These are phyloP conservation scores for Sapajus apella DNA, from an alignment of 2,113 vertebrate species.

Conservation along the genomic window DNA sequence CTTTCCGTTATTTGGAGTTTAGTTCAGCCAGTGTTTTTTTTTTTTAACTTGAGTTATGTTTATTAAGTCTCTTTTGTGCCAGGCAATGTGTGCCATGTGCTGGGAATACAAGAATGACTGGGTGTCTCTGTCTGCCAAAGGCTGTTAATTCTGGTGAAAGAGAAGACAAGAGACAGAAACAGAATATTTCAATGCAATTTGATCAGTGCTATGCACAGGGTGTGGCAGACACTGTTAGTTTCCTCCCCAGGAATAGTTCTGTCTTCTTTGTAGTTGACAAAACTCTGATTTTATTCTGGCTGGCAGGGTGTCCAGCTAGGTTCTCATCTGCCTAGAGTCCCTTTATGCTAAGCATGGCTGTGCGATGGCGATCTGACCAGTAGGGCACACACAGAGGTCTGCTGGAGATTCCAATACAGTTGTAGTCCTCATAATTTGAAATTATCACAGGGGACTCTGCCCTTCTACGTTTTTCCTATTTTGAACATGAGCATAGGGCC, in stretches of 20 bases:
- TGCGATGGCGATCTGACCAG: background rate
- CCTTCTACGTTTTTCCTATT: background rate
- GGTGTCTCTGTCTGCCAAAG: background rate
- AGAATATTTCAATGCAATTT: constrained; percentile 14
- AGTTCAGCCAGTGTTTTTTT: background rate
- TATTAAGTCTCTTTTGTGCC: constrained; percentile 47
- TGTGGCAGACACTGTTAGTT: background rate
- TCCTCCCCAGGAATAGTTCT: background rate
- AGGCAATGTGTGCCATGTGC: constrained; percentile 6
- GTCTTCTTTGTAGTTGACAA: background rate
- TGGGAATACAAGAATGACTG: background rate
- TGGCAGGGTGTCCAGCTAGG: too few species aligned
- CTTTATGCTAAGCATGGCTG: background rate
- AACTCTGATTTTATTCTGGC: background rate
- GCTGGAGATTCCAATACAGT: background rate
- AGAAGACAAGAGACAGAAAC: background rate
- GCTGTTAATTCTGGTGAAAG: constrained; percentile 3
- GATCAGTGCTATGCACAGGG: background rate
- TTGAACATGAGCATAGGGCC: background rate
- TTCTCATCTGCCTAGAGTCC: too few species aligned
- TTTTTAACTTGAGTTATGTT: background rate
- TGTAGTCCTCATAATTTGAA: background rate
- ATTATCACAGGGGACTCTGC: background rate
- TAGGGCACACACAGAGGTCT: background rate
- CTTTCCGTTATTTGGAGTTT: background rate